Evolutionary conservation across 2,797 vertebrate genomes (phyloP).

Genomic region (Perodicticus potto): DNA sequence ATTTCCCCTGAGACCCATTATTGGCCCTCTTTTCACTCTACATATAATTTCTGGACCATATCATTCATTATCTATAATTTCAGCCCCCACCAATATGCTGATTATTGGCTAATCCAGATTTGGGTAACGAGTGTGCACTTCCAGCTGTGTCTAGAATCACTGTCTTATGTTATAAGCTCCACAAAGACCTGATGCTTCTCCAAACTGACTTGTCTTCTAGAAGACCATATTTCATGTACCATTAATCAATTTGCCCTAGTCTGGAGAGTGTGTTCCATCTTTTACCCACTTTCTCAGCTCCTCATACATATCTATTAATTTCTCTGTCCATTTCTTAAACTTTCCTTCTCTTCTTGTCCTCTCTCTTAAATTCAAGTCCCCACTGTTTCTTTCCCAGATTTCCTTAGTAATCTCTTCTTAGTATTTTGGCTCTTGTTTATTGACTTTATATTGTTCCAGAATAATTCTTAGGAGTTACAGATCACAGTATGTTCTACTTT

Average conservation of each 20-base stretch:
- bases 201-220: not conserved
- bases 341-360: not conserved
- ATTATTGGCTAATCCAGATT: not conserved
- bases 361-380: conserved; percentile 14
- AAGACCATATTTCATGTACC: not conserved
- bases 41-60: not conserved
- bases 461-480: not conserved
- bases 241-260: not conserved
- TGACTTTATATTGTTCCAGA: not conserved
- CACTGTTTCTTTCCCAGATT: not conserved
- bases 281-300: not conserved
- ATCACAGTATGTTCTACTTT: not conserved
- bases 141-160: not conserved
- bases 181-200: not conserved
- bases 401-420: not conserved
- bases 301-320: not conserved
- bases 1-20: not conserved
- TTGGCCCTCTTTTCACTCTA: not conserved
- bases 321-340: not conserved
- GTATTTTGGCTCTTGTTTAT: not conserved
- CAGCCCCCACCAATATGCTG: not conserved
- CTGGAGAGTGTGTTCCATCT: not conserved
- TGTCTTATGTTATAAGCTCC: not conserved
- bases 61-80: not conserved
- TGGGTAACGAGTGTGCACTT: conserved; percentile 11